phyloP scores from a whole-genome alignment of 37 sponge, comb jelly and placozoan species.

The Chondrosia reniformis region DNA sequence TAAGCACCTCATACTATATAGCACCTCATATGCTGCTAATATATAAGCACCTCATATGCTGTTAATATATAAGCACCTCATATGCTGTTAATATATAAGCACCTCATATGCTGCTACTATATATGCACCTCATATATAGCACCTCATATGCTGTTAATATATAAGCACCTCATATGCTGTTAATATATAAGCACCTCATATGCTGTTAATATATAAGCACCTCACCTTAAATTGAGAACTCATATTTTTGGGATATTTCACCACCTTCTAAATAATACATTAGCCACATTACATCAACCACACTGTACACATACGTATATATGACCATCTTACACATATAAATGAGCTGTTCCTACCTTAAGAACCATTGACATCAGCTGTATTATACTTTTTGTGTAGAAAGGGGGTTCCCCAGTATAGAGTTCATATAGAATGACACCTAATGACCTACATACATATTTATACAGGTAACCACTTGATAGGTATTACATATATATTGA shows the following conservation, averaged over 20 bases:
- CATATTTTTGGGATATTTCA: constrained; percentile 78
- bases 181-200: no score
- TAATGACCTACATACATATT: constrained; percentile 47
- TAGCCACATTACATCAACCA: neutral
- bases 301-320: neutral
- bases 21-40: no score
- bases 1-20: no score
- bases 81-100: no score
- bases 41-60: no score
- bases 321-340: neutral
- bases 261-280: constrained; percentile 26
- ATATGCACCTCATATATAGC: no score
- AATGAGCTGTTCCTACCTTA: constrained; percentile 11
- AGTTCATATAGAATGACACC: constrained; percentile 95
- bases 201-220: no score
- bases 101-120: no score
- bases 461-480: neutral
- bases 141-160: no score
- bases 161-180: no score
- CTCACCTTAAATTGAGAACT: constrained; percentile 49
- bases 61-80: no score
- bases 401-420: constrained; percentile 80
- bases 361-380: constrained; percentile 79
- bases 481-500: neutral
- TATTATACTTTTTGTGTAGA: constrained; percentile 83